phyloP scores from a whole-genome alignment of 2,797 vertebrate genomes.

The Micropoecilia bifurca region DNA sequence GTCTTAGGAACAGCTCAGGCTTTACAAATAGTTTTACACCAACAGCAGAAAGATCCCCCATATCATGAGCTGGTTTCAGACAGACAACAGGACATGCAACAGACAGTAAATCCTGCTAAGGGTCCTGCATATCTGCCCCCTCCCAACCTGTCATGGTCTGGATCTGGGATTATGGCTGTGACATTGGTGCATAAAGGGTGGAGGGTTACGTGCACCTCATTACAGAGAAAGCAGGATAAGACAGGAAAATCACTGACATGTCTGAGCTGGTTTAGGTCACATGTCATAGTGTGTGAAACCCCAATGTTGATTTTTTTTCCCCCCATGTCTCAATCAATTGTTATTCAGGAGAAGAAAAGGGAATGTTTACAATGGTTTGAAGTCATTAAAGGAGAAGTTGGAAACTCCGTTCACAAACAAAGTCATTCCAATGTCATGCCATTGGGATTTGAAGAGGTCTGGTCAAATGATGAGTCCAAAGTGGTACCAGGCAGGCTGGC shows the following conservation, averaged over 20 bases:
- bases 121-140: conserved; percentile 33
- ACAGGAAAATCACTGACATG: conserved; percentile 40
- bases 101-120: conserved; percentile 62
- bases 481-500: conserved; percentile 73
- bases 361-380: background rate
- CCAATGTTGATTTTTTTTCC: conserved; percentile 22
- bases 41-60: conserved; percentile 40
- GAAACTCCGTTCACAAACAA: conserved; percentile 12
- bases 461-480: conserved; percentile 65
- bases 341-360: background rate
- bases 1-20: conserved; percentile 34
- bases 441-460: conserved; percentile 58
- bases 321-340: background rate
- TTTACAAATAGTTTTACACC: conserved; percentile 18
- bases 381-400: background rate
- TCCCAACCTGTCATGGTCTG: conserved; percentile 20
- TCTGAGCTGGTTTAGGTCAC: conserved; percentile 49
- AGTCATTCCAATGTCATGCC: conserved; percentile 47
- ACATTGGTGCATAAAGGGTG: conserved; percentile 59
- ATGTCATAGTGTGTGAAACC: conserved; percentile 17
- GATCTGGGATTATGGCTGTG: conserved; percentile 71
- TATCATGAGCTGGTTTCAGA: conserved; percentile 46
- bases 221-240: conserved; percentile 73
- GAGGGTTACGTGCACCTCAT: conserved; percentile 57
- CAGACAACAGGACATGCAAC: conserved; percentile 69